Evolutionary conservation across 2,113 vertebrate genomes (phyloP), one percentile per base, ranked within the genome.

Genomic region (Hystrix brachyura): DNA sequence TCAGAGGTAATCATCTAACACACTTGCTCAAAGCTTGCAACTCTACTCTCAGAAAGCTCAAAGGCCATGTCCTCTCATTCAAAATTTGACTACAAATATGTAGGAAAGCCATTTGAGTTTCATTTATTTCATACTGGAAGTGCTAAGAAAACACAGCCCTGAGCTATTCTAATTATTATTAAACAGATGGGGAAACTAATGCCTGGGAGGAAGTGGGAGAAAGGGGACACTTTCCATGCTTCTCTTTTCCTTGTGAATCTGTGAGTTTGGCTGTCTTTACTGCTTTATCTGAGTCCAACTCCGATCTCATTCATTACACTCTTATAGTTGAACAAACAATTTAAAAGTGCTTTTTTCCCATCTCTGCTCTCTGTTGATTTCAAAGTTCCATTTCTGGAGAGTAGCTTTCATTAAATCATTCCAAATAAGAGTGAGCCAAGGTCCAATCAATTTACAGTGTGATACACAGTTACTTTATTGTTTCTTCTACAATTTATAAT

Each of bases 391-490:
- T 95, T 97, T 97, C 91, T 94, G 72, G 88, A 95, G 69, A 86
- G 51, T 17, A 89, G 38, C 69, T 95, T 93, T 97, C 74, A 81
- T 94, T 91, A 97, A 98, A 95, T 98, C 34, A 98, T 97, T 95
- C 62, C 48, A 97, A 96, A 96, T 43, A 98, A 85, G 91, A 84
- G 7, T 5, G 57, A 98, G 87, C 64, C 96, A 98, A 98, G 67
- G 59, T 91, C 90, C 89, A 97, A 98, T 97, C 95, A 98, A 97
- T 98, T 96, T 98, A 96, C 71, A 94, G 64, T 95, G 84, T 94
- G 94, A 60, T 23, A n/a, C 57, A 57, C 51, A 81, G 27, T 57
- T 95, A 72, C 95, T 97, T 98, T 97, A 96, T 98, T 98, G 86
- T 98, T 98, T 98, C 94, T 94, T 90, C n/a, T 79, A 80, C 29